phyloP scores from a whole-genome alignment of 2,888 invertebrate species.

The Priapulus caudatus region DNA sequence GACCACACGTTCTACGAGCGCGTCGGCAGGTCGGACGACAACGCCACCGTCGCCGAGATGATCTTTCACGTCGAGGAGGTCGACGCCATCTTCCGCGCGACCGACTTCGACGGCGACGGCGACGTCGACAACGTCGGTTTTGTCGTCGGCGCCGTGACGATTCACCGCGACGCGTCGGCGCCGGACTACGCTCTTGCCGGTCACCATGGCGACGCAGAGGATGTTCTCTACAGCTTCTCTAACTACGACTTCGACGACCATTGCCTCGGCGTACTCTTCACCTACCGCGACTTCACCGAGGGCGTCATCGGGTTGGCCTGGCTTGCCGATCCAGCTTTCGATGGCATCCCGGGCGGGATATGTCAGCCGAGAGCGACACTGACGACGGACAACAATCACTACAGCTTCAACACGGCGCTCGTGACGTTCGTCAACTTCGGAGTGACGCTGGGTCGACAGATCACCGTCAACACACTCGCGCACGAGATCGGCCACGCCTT shows the following conservation, averaged over 20 bases:
- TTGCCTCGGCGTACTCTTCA: constrained; percentile 28
- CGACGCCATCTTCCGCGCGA: constrained; percentile 28
- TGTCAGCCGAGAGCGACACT: constrained; percentile 23
- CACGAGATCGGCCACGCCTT: constrained; percentile 34
- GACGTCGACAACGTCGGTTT: constrained; percentile 31
- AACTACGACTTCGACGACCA: constrained; percentile 22
- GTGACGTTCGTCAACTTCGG: constrained; percentile 24
- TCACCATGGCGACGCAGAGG: constrained; percentile 15
- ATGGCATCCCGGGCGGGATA: constrained; percentile 27
- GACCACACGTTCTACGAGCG: neutral
- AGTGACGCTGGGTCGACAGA: constrained; percentile 20
- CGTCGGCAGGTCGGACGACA: neutral
- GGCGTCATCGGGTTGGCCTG: constrained; percentile 29
- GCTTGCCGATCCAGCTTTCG: constrained; percentile 24
- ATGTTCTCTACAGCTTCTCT: constrained; percentile 26
- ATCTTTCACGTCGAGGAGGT: constrained; percentile 24
- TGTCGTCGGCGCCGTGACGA: constrained; percentile 23
- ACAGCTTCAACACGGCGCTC: constrained; percentile 27
- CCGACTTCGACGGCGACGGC: constrained; percentile 30
- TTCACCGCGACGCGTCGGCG: constrained; percentile 17
- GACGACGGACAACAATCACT: constrained; percentile 8
- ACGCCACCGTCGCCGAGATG: constrained; percentile 24
- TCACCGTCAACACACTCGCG: constrained; percentile 22
- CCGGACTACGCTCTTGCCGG: constrained; percentile 19
- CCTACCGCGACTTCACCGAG: constrained; percentile 25